Conservation (phyloP, 2,113 vertebrate species). For the Saimiri boliviensis region DNA sequence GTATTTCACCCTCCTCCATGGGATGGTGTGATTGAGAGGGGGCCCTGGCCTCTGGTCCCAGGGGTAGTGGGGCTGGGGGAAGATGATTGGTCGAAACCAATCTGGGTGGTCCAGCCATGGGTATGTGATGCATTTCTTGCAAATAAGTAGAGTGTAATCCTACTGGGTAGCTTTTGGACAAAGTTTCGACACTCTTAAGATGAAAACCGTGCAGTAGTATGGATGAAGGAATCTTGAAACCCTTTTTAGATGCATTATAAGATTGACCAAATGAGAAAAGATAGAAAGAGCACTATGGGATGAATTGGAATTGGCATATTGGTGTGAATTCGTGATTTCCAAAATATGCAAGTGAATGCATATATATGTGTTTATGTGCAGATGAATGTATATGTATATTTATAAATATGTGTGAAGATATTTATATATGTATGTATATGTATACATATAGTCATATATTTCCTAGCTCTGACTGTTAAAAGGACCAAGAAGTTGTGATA, state of each 20-base stretch:
- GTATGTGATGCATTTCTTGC: neutral
- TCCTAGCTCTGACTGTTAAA: neutral
- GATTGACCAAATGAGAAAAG: neutral
- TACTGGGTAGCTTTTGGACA: neutral
- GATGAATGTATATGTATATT: neutral
- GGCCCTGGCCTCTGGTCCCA: neutral
- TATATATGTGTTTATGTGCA: neutral
- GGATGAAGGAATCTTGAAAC: neutral
- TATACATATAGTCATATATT: neutral
- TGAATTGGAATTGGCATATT: neutral
- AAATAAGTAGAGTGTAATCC: neutral
- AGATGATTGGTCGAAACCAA: neutral
- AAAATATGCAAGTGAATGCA: neutral
- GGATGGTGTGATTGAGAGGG: neutral
- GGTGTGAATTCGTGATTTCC: neutral
- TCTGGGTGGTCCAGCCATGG: neutral
- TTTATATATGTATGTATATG: neutral
- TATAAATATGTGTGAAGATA: neutral
- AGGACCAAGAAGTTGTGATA: neutral
- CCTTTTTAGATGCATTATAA: neutral
- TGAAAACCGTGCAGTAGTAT: neutral
- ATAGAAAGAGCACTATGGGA: neutral
- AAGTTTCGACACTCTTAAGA: neutral
- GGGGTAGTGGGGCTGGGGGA: neutral
- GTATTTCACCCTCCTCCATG: neutral